phyloP scores from a whole-genome alignment of 2,888 invertebrate genomes.

The Rugalucina vietnamica region DNA sequence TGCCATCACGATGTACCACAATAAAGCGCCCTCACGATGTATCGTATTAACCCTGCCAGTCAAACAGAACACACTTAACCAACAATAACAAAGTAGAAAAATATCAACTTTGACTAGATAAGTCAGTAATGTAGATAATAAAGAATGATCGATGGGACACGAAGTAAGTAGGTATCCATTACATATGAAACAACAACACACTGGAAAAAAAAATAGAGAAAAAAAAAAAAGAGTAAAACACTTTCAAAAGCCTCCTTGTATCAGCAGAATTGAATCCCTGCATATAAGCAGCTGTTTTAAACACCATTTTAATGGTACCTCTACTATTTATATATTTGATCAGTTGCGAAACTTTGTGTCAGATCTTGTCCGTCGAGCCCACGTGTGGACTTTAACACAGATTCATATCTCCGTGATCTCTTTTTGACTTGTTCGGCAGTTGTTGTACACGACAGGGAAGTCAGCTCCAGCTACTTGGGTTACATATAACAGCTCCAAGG shows the following conservation, averaged over 20 bases:
- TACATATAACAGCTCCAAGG: conserved; percentile 6
- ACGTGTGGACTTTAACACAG: neutral
- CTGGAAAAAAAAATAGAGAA: conserved; percentile 23
- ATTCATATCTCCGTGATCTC: conserved; percentile 3
- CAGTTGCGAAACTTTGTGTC: neutral
- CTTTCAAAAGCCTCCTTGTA: conserved; percentile 41
- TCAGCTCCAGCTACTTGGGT: conserved; percentile 6
- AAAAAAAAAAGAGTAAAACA: neutral
- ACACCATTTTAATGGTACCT: neutral
- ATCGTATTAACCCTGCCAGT: conserved; percentile 36
- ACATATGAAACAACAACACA: conserved; percentile 6
- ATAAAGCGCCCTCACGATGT: too few relatives aligned
- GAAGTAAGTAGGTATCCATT: conserved; percentile 9
- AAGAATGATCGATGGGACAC: conserved; percentile 7
- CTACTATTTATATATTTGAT: neutral
- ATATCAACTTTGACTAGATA: conserved; percentile 67
- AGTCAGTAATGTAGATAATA: conserved; percentile 37
- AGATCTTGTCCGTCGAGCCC: neutral
- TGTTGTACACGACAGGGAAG: conserved; percentile 14
- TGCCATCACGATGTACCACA: neutral
- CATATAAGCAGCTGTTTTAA: conserved; percentile 41
- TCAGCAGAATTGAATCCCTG: conserved; percentile 62
- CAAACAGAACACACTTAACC: conserved; percentile 63
- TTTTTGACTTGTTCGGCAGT: neutral
- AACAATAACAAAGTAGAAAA: conserved; percentile 69